Evolutionary conservation across 2,888 invertebrate genomes (phyloP).

Genomic region (Pediacus dermestoides): DNA sequence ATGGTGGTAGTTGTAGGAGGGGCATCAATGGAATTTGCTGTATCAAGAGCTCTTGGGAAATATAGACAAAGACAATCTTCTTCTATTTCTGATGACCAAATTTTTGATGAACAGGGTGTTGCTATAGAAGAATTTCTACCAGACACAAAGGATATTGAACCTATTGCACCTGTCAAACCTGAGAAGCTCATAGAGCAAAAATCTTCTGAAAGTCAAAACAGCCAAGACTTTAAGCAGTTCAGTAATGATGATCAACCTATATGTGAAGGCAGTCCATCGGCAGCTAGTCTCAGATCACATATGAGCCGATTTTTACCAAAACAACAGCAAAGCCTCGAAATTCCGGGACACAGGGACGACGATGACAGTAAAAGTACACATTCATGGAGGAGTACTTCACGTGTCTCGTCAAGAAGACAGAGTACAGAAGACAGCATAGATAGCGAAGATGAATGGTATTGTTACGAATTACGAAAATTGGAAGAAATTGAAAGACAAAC

Average conservation of each 20-base stretch:
- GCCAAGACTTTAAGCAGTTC: conserved; percentile 28
- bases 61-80: conserved; percentile 72
- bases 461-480: conserved; percentile 80
- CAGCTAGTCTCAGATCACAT: conserved; percentile 58
- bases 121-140: conserved; percentile 36
- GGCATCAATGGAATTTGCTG: conserved; percentile 79
- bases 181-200: conserved; percentile 36
- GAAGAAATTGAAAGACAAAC: conserved; percentile 81
- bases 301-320: conserved; percentile 61
- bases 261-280: conserved; percentile 65
- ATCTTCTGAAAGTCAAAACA: conserved; percentile 39
- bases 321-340: conserved; percentile 76
- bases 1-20: conserved; percentile 56
- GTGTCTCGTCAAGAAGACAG: conserved; percentile 81
- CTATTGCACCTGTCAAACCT: conserved; percentile 15
- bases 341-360: conserved; percentile 65
- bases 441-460: conserved; percentile 91
- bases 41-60: conserved; percentile 76
- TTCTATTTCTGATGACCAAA: conserved; percentile 67
- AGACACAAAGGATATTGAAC: conserved; percentile 21
- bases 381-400: conserved; percentile 81
- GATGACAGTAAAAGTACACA: conserved; percentile 85
- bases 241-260: conserved; percentile 54
- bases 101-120: conserved; percentile 36
- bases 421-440: conserved; percentile 92